Evolutionary conservation across 2,888 invertebrate genomes (phyloP).

Genomic region (Crocallis elinguaria): DNA sequence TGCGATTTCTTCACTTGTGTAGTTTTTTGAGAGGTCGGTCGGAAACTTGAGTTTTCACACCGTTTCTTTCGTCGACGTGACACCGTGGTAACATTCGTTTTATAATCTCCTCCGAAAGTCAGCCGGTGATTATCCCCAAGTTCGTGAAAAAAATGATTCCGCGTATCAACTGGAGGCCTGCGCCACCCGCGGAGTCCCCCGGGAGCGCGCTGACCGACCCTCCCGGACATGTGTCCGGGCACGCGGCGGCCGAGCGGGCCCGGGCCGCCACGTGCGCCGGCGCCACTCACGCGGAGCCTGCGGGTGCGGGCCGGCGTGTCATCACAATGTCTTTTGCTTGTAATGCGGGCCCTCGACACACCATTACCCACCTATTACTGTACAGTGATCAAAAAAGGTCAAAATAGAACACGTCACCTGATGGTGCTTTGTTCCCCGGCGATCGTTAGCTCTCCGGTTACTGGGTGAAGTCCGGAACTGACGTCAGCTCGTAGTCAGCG

Average conservation of each 20-base stretch:
- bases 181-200: not conserved
- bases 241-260: conserved; percentile 10
- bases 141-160: no score
- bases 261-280: conserved; percentile 19
- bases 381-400: not conserved
- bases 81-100: no score
- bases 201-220: not conserved
- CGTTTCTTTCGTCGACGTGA: not conserved
- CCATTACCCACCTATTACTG: not conserved
- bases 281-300: no score
- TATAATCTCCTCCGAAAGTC: no score
- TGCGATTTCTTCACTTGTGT: conserved; percentile 2
- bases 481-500: not conserved
- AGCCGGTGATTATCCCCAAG: no score
- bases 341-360: conserved; percentile 4
- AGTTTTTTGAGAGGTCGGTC: not conserved
- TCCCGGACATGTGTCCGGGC: not conserved
- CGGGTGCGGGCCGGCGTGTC: conserved; percentile 2
- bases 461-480: not conserved
- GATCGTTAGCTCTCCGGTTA: not conserved
- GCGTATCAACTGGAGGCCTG: no score
- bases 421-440: not conserved
- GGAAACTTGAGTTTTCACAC: conserved; percentile 5
- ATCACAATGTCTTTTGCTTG: conserved; percentile 4
- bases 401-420: not conserved